phyloP scores from a whole-genome alignment of 2,888 invertebrate species.

The Baronia brevicornis region DNA sequence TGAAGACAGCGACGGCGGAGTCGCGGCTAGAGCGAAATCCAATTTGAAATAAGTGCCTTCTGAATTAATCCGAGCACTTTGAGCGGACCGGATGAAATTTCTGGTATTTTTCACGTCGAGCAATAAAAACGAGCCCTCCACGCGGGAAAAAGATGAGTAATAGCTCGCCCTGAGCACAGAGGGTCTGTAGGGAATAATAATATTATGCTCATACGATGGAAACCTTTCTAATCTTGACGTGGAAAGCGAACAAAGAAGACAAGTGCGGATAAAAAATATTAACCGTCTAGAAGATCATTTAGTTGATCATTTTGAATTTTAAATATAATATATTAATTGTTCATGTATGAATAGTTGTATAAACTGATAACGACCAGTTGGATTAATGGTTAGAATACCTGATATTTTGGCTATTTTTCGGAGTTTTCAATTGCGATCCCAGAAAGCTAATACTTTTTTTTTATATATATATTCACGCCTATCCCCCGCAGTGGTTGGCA shows the following conservation, averaged over 20 bases:
- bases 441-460: too few species aligned
- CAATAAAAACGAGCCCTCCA: conserved; percentile 68
- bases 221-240: conserved; percentile 55
- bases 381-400: too few species aligned
- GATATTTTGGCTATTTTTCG: too few species aligned
- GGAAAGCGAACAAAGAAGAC: conserved; percentile 12
- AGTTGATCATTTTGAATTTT: too few species aligned
- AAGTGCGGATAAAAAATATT: conserved; percentile 10
- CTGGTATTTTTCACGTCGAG: conserved; percentile 74
- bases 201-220: conserved; percentile 57
- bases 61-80: conserved; percentile 73
- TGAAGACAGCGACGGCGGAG: conserved; percentile 45
- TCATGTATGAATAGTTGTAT: too few species aligned
- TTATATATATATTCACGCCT: too few species aligned
- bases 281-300: conserved; percentile 6
- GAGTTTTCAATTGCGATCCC: too few species aligned
- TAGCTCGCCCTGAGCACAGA: conserved; percentile 56
- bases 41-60: conserved; percentile 74
- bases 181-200: conserved; percentile 68
- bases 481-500: too few species aligned
- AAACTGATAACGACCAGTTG: too few species aligned
- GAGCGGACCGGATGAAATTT: conserved; percentile 70
- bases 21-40: conserved; percentile 61
- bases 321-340: too few species aligned
- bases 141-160: conserved; percentile 69